phyloP scores from a whole-genome alignment of 2,113 vertebrate species.

The Microcebus jonahi region DNA sequence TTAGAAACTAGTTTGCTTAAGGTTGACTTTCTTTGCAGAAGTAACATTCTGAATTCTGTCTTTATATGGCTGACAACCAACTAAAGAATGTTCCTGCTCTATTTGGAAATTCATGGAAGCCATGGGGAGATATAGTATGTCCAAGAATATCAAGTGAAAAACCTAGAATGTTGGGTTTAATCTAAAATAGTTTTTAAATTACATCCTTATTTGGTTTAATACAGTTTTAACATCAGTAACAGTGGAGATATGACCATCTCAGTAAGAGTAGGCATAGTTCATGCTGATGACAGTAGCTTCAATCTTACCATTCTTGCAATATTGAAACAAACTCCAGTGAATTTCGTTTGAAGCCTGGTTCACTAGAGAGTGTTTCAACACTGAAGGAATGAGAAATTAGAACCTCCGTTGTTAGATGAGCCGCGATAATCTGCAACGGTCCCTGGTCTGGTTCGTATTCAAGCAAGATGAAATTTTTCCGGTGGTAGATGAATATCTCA shows the following conservation, averaged over 20 bases:
- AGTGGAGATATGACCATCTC: not conserved
- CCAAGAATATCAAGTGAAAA: not conserved
- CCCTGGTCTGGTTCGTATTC: conserved; percentile 26
- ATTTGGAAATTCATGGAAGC: not conserved
- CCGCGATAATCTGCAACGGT: not conserved
- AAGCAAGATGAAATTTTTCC: not conserved
- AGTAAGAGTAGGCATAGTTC: not conserved
- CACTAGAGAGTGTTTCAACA: conserved; percentile 70
- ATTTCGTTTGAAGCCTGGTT: conserved; percentile 41
- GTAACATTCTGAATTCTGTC: conserved; percentile 27
- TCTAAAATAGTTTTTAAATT: not conserved
- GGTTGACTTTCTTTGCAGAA: not conserved
- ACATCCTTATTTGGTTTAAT: not conserved
- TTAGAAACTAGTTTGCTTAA: conserved; percentile 25
- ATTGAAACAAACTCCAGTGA: conserved; percentile 77
- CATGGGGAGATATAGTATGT: not conserved
- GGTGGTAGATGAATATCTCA: conserved; percentile 28
- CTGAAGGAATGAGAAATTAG: conserved; percentile 67
- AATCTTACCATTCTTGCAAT: conserved; percentile 61
- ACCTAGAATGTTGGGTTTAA: not conserved
- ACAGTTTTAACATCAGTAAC: not conserved
- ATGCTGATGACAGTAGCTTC: not conserved
- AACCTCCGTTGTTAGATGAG: conserved; percentile 18
- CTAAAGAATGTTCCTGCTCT: not conserved
- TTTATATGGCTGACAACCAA: not conserved